Conservation (phyloP, 2,113 vertebrate genomes). For the Scortum barcoo region DNA sequence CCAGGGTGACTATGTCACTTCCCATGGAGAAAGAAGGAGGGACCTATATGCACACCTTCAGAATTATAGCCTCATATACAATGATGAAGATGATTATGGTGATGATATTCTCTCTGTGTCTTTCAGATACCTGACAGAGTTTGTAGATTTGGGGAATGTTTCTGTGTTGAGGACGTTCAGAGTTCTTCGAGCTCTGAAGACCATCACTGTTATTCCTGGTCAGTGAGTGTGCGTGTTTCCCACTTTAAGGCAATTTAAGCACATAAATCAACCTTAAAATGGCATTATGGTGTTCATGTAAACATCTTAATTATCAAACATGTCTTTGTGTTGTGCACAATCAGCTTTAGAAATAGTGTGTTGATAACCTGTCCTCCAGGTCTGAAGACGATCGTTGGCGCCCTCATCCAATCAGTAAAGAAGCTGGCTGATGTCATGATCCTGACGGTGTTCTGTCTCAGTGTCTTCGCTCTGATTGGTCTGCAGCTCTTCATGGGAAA, state of each 20-base stretch:
- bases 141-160: conserved; percentile 95
- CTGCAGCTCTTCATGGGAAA: conserved; percentile 99
- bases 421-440: conserved; percentile 95
- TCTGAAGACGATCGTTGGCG: conserved; percentile 94
- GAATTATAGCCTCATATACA: too few relatives aligned
- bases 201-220: conserved; percentile 98
- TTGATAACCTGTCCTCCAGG: conserved; percentile 76
- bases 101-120: background rate
- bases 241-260: background rate
- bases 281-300: background rate
- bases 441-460: conserved; percentile 94
- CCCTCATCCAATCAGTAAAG: conserved; percentile 95
- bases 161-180: conserved; percentile 96
- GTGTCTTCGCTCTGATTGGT: conserved; percentile 93
- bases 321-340: background rate
- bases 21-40: too few relatives aligned
- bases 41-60: too few relatives aligned
- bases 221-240: conserved; percentile 17
- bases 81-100: background rate
- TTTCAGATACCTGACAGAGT: conserved; percentile 93
- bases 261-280: background rate
- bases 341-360: background rate
- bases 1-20: too few relatives aligned
- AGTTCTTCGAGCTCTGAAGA: conserved; percentile 96
- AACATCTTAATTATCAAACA: background rate